Percentiles rank a stretch among this genome's conserved stretches.
Evolutionary conservation across 2,888 invertebrate genomes (phyloP).

Genomic region (Dasypolia templi): DNA sequence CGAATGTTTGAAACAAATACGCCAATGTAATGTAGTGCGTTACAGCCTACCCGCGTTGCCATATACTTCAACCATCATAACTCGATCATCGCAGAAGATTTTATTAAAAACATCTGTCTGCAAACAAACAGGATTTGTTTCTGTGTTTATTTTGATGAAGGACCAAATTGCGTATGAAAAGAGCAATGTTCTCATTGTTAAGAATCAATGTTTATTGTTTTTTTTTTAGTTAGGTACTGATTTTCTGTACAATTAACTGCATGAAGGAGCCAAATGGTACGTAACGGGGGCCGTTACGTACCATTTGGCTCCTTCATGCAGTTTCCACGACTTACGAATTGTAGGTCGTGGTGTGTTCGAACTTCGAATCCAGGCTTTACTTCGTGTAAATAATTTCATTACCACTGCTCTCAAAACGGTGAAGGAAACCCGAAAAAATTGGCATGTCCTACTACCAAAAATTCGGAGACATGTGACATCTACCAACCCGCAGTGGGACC

Average conservation of each 20-base stretch:
- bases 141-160: slow-evolving; percentile 11
- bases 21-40: background rate
- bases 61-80: slow-evolving; percentile 30
- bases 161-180: background rate
- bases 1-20: background rate
- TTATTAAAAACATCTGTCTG: slow-evolving; percentile 37
- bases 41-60: slow-evolving; percentile 30
- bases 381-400: no score
- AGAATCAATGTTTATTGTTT: background rate
- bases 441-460: no score
- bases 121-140: slow-evolving; percentile 15
- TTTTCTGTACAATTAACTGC: background rate
- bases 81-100: slow-evolving; percentile 36
- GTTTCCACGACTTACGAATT: no score
- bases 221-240: background rate
- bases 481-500: no score
- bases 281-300: no score
- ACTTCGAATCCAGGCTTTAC: no score
- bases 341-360: no score
- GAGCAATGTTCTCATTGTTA: background rate
- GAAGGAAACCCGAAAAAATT: no score
- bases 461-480: no score
- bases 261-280: no score
- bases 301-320: no score
- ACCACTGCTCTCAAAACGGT: no score